phyloP scores from a whole-genome alignment of 2,888 invertebrate genomes.

The Apamea anceps region DNA sequence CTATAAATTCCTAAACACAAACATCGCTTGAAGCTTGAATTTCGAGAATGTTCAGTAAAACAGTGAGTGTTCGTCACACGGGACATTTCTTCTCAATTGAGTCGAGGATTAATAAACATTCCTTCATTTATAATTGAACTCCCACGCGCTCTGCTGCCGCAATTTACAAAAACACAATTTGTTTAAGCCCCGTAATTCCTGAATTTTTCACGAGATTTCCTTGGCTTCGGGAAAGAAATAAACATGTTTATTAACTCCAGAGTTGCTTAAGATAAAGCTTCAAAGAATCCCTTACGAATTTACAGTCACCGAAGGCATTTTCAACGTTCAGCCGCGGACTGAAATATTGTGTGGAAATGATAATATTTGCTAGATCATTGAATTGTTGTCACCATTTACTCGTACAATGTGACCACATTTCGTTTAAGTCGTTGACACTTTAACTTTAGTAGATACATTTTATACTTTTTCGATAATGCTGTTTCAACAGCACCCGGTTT shows the following conservation, averaged over 20 bases:
- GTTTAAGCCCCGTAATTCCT: conserved; percentile 54
- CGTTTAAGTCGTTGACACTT: not conserved
- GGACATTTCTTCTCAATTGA: not conserved
- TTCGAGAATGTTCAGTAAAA: not conserved
- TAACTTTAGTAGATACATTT: not conserved
- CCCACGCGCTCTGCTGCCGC: not conserved
- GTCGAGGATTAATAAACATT: not conserved
- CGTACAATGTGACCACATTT: not conserved
- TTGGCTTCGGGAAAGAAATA: conserved; percentile 53
- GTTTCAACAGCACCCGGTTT: not conserved
- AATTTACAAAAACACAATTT: not conserved
- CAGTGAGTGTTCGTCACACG: not conserved
- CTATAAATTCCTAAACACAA: conserved; percentile 27
- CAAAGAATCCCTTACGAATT: conserved; percentile 4
- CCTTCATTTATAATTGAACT: not conserved
- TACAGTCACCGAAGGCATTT: not conserved
- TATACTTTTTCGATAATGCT: conserved; percentile 1
- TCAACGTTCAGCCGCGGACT: not conserved
- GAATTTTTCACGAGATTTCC: conserved; percentile 68
- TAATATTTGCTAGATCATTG: not conserved
- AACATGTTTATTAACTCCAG: conserved; percentile 61
- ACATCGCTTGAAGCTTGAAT: conserved; percentile 9
- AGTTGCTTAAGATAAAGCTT: conserved; percentile 7
- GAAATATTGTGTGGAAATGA: not conserved
- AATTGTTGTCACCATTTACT: not conserved